Conservation (phyloP, 2,797 vertebrate species). For the Brotula barbata region DNA sequence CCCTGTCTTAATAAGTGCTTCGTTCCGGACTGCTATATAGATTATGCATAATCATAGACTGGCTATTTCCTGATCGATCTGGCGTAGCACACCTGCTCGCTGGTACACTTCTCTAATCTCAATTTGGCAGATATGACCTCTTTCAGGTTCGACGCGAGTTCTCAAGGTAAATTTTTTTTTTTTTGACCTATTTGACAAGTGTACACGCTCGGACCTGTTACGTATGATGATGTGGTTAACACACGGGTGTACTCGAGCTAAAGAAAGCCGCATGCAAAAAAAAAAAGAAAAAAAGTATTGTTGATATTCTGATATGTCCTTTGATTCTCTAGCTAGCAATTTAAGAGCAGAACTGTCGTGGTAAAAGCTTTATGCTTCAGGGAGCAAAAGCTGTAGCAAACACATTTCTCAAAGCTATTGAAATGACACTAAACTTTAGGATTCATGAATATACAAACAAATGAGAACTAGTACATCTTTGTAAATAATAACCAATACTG, state of each 20-base stretch:
- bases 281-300: slow-evolving; percentile 18
- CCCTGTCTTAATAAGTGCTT: slow-evolving; percentile 78
- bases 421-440: slow-evolving; percentile 92
- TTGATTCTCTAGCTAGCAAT: slow-evolving; percentile 76
- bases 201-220: slow-evolving; percentile 62
- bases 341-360: slow-evolving; percentile 70
- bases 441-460: slow-evolving; percentile 95
- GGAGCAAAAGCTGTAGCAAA: slow-evolving; percentile 81
- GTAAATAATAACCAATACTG: slow-evolving; percentile 99
- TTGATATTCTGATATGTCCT: slow-evolving; percentile 71
- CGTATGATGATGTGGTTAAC: slow-evolving; percentile 50
- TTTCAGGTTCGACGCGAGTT: slow-evolving; percentile 68
- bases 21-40: slow-evolving; percentile 71
- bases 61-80: slow-evolving; percentile 68
- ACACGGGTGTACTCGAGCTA: slow-evolving; percentile 52
- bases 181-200: slow-evolving; percentile 69
- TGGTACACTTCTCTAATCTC: slow-evolving; percentile 79
- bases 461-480: slow-evolving; percentile 94
- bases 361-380: slow-evolving; percentile 80
- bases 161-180: slow-evolving; percentile 70
- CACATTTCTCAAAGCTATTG: slow-evolving; percentile 85
- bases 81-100: slow-evolving; percentile 70
- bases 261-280: slow-evolving; percentile 56
- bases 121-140: slow-evolving; percentile 81
- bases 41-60: slow-evolving; percentile 76